Conservation (phyloP, 2,113 vertebrate species). For the Pluvianellus socialis region DNA sequence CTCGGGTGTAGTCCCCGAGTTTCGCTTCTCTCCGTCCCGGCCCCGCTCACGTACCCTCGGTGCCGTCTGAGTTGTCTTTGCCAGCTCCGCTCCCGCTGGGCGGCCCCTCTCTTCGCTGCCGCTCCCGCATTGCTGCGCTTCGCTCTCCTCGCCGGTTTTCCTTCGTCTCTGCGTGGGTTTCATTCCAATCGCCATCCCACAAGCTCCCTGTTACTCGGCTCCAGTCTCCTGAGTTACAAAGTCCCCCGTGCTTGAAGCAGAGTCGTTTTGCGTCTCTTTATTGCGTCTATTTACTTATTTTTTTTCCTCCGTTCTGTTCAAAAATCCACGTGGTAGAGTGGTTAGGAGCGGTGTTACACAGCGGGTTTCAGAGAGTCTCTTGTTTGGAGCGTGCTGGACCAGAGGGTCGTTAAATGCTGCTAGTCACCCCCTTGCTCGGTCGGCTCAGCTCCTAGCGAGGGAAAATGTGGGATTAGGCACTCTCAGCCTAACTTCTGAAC, state of each 20-base stretch:
- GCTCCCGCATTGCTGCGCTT: too few species aligned
- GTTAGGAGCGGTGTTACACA: not conserved
- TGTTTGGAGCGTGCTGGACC: not conserved
- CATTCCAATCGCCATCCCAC: not conserved
- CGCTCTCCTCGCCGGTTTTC: not conserved
- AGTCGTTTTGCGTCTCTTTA: not conserved
- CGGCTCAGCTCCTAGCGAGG: not conserved
- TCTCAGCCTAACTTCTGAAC: not conserved
- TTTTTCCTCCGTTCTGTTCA: not conserved
- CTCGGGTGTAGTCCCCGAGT: not conserved
- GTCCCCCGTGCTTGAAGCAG: too few species aligned
- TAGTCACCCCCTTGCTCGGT: not conserved
- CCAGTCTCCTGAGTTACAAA: not conserved
- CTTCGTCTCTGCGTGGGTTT: not conserved
- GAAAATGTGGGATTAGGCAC: not conserved
- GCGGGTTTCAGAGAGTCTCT: not conserved
- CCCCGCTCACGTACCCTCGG: rapidly evolving
- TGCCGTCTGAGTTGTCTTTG: not conserved
- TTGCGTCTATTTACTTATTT: not conserved
- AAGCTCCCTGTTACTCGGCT: not conserved
- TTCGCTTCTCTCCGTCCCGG: not conserved
- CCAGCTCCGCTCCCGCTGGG: rapidly evolving
- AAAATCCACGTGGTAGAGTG: not conserved
- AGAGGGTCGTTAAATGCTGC: not conserved
- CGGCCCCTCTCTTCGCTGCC: rapidly evolving